Conservation (phyloP, 2,888 invertebrate genomes). For the Diogma glabrata region DNA sequence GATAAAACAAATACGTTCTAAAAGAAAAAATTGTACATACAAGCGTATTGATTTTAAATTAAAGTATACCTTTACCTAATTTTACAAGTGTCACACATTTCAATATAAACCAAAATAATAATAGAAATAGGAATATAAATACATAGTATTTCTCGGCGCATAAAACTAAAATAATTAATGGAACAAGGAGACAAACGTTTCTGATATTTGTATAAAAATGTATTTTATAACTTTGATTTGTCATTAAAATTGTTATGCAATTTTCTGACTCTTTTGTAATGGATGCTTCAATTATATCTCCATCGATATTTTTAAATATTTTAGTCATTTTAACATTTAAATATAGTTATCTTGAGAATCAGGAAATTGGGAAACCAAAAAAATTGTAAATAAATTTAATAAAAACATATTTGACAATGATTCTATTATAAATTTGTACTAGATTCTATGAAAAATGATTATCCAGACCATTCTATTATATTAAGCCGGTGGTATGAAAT, state of each 20-base stretch:
- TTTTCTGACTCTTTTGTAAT: slow-evolving; percentile 15
- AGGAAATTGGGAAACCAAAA: too few relatives aligned
- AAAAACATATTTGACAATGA: too few relatives aligned
- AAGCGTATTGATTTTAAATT: not conserved
- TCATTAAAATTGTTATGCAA: slow-evolving; percentile 19
- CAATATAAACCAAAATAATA: not conserved
- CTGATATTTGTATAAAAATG: slow-evolving; percentile 1
- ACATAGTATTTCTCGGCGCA: slow-evolving; percentile 16
- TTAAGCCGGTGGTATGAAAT: too few relatives aligned
- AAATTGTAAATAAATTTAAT: too few relatives aligned
- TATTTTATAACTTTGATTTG: slow-evolving; percentile 16
- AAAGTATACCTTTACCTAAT: not conserved
- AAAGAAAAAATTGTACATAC: slow-evolving; percentile 8
- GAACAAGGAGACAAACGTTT: not conserved
- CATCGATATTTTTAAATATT: slow-evolving; percentile 11
- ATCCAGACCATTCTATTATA: too few relatives aligned
- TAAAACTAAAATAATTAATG: too few relatives aligned
- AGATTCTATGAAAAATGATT: too few relatives aligned
- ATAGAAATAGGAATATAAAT: not conserved
- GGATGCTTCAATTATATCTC: slow-evolving; percentile 13
- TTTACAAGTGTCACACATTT: not conserved
- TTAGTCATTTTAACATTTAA: slow-evolving; percentile 6
- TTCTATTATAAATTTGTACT: too few relatives aligned
- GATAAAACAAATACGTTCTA: slow-evolving; percentile 29
- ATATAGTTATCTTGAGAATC: too few relatives aligned